Percentiles rank a stretch among this genome's conserved stretches.
phyloP scores from a whole-genome alignment of 2,797 vertebrate genomes.

The Meda fulgida region DNA sequence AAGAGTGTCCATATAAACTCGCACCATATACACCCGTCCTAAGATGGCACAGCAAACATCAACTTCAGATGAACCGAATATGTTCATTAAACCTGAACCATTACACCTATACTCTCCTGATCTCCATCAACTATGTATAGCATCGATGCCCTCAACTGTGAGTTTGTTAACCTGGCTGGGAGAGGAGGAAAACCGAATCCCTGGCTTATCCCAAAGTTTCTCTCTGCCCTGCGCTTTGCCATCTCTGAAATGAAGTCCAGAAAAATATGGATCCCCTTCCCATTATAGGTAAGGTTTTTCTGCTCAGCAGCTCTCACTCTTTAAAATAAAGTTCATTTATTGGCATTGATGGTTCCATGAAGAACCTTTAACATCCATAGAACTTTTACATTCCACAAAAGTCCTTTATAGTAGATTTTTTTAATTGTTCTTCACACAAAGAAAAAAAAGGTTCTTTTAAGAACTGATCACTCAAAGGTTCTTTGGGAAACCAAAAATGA shows the following conservation, averaged over 20 bases:
- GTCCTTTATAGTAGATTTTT: too few species aligned
- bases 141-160: background rate
- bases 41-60: background rate
- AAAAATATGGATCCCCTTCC: background rate
- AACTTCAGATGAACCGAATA: background rate
- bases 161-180: background rate
- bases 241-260: background rate
- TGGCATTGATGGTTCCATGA: background rate
- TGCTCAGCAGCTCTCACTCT: background rate
- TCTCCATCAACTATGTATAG: background rate
- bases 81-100: background rate
- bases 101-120: background rate
- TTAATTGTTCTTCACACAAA: background rate
- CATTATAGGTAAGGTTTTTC: background rate
- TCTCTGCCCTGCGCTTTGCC: background rate
- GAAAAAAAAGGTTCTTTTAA: background rate
- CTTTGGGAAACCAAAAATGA: background rate
- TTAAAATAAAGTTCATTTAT: background rate
- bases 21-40: background rate
- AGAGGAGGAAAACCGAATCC: background rate
- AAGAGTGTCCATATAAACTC: background rate
- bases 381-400: background rate
- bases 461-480: background rate
- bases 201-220: background rate
- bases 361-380: background rate